These are phyloP conservation scores for Polyommatus iphigenia DNA, from an alignment of 2,888 invertebrate species.

Conservation along the genomic window DNA sequence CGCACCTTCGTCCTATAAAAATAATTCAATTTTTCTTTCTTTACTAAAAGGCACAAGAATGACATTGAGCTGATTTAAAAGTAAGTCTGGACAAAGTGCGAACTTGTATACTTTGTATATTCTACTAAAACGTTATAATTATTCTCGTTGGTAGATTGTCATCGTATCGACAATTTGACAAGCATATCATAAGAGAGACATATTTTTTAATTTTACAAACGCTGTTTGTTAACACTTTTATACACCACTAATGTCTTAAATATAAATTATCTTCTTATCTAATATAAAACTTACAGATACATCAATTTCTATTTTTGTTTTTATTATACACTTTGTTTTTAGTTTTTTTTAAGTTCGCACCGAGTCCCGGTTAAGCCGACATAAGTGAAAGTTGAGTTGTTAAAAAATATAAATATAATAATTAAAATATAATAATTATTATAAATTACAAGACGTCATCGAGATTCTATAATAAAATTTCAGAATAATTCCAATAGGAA, in stretches of 20 bases:
- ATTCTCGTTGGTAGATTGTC: conserved; percentile 23
- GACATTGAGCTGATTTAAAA: conserved; percentile 34
- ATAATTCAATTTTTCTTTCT: conserved; percentile 48
- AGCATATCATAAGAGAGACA: background rate
- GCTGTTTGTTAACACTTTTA: background rate
- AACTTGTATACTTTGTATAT: conserved; percentile 7
- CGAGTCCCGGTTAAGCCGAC: background rate
- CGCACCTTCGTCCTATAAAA: conserved; percentile 40
- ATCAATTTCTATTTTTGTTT: background rate
- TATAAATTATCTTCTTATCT: conserved; percentile 23
- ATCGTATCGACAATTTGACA: background rate
- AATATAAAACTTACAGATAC: conserved; percentile 9
- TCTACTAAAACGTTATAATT: background rate
- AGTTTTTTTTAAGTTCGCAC: conserved; percentile 24
- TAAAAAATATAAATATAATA: conserved; percentile 31
- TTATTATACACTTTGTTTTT: background rate
- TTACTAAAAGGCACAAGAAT: conserved; percentile 45
- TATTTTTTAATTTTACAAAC: background rate
- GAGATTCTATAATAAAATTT: conserved; percentile 52
- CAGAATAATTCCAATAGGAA: conserved; percentile 54
- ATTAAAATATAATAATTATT: conserved; percentile 27
- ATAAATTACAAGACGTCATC: conserved; percentile 28
- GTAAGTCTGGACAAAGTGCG: conserved; percentile 22
- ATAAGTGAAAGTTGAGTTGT: conserved; percentile 21
- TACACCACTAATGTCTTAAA: background rate